phyloP scores from a whole-genome alignment of 2,113 vertebrate species.

The Fregetta grallaria region DNA sequence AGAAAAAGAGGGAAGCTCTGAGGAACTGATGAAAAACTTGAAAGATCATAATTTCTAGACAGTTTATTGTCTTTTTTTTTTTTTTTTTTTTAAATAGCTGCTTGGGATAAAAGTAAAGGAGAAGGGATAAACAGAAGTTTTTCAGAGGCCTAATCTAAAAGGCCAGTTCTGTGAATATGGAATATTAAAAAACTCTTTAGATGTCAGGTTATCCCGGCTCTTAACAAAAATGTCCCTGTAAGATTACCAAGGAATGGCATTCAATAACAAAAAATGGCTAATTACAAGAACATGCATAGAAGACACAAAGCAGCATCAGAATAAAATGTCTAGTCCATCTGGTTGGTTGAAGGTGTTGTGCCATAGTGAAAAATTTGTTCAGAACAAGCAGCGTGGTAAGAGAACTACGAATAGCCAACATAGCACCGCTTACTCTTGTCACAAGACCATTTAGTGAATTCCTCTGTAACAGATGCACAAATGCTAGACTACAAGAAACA shows the following conservation, averaged over 20 bases:
- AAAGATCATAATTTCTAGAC: neutral
- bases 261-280: neutral
- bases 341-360: neutral
- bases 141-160: neutral
- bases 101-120: neutral
- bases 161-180: neutral
- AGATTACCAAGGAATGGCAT: neutral
- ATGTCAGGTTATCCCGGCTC: neutral
- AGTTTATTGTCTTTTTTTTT: neutral
- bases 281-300: neutral
- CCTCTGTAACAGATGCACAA: neutral
- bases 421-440: neutral
- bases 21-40: neutral
- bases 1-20: neutral
- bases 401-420: neutral
- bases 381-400: neutral
- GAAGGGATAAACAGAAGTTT: neutral
- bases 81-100: neutral
- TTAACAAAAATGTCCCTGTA: neutral
- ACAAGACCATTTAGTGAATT: neutral
- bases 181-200: neutral
- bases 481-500: neutral
- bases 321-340: neutral
- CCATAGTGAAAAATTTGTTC: neutral
- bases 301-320: neutral